Evolutionary conservation across 2,888 invertebrate species (phyloP).

Genomic region (Hyles lineata): DNA sequence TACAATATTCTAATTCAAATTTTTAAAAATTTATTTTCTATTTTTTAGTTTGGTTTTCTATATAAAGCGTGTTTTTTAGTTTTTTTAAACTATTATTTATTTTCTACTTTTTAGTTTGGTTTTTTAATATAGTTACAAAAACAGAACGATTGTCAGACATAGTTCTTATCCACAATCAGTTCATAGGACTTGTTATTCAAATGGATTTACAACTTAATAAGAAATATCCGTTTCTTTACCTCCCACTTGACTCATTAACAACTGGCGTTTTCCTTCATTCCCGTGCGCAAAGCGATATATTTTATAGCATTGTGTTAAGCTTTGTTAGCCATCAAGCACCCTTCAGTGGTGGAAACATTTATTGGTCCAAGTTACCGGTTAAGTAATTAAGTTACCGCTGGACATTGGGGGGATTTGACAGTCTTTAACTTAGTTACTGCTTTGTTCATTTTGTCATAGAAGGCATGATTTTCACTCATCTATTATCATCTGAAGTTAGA

Average conservation of each 20-base stretch:
- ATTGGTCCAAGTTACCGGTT: constrained; percentile 62
- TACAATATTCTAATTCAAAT: too few species aligned
- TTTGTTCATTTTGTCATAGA: constrained; percentile 50
- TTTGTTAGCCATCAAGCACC: constrained; percentile 22
- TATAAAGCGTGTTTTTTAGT: too few species aligned
- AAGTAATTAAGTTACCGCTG: constrained; percentile 74
- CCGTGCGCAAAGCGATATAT: neutral
- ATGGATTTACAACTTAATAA: constrained; percentile 16
- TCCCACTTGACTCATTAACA: neutral
- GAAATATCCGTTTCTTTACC: neutral
- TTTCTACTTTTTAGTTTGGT: too few species aligned
- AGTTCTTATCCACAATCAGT: neutral
- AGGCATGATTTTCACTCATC: neutral
- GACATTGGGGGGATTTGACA: constrained; percentile 73
- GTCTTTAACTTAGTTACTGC: constrained; percentile 57
- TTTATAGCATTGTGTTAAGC: constrained; percentile 24
- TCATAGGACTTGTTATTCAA: constrained; percentile 12
- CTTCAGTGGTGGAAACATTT: constrained; percentile 26
- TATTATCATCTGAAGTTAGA: neutral
- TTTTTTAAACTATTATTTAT: too few species aligned
- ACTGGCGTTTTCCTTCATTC: neutral
- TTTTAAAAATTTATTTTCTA: too few species aligned
- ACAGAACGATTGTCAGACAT: neutral
- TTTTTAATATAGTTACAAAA: neutral
- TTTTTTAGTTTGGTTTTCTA: too few species aligned